These are phyloP conservation scores for Melanotaenia trifasciata DNA, from an alignment of 2,797 vertebrate species.

Conservation along the genomic window DNA sequence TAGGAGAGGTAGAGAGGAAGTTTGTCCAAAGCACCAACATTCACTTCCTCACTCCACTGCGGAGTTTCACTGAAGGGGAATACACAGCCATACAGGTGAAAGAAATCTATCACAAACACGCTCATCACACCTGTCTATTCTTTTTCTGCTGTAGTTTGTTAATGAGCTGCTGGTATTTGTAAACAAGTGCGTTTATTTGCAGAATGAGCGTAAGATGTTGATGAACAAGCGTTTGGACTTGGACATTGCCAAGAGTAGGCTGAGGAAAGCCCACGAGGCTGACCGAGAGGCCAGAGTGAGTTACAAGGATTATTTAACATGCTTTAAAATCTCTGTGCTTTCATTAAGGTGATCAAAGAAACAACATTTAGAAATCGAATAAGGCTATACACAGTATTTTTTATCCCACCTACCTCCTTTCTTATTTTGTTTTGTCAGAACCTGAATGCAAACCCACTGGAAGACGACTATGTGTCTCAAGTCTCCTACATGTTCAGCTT, in stretches of 20 bases:
- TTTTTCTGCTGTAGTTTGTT: background rate
- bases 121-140: too few species aligned
- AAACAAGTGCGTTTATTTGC: slow-evolving; percentile 36
- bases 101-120: background rate
- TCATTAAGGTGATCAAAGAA: background rate
- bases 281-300: slow-evolving; percentile 92
- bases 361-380: background rate
- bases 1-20: slow-evolving; percentile 92
- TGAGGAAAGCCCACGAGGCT: slow-evolving; percentile 93
- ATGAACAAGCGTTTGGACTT: slow-evolving; percentile 96
- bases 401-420: slow-evolving; percentile 1
- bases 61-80: slow-evolving; percentile 93
- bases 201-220: slow-evolving; percentile 93
- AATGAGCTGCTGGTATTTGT: background rate
- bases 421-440: slow-evolving; percentile 76
- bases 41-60: slow-evolving; percentile 94
- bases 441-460: slow-evolving; percentile 88
- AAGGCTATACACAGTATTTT: background rate
- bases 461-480: slow-evolving; percentile 92
- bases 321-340: background rate
- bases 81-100: slow-evolving; percentile 91
- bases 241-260: slow-evolving; percentile 92
- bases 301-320: slow-evolving; percentile 41
- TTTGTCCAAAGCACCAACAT: slow-evolving; percentile 92
- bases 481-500: slow-evolving; percentile 97